phyloP scores from a whole-genome alignment of 2,888 invertebrate genomes.

The Hecatera dysodea region DNA sequence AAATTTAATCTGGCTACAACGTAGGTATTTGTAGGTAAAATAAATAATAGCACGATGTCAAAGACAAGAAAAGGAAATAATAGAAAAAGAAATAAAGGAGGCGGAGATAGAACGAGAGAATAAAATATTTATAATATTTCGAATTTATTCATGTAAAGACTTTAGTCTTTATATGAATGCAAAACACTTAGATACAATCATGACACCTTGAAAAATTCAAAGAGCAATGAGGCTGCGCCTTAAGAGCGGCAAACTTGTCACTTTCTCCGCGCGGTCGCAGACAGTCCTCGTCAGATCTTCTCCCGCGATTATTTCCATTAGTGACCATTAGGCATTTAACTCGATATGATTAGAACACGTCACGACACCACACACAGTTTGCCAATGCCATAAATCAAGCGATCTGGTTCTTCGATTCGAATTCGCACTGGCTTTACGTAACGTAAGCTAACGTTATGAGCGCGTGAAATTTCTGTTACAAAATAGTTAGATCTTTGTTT shows the following conservation, averaged over 20 bases:
- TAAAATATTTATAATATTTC: too few species aligned
- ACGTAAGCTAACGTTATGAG: conserved; percentile 67
- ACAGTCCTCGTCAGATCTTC: conserved; percentile 85
- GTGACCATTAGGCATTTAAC: conserved; percentile 89
- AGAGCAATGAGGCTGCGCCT: conserved; percentile 70
- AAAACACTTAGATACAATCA: neutral
- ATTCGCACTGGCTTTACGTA: conserved; percentile 78
- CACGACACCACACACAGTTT: conserved; percentile 81
- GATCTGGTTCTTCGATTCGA: conserved; percentile 70
- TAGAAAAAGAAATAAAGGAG: neutral
- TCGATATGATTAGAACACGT: conserved; percentile 87
- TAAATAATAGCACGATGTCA: too few species aligned
- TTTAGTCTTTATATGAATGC: neutral
- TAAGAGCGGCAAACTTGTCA: conserved; percentile 81
- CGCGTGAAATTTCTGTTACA: conserved; percentile 71
- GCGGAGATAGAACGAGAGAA: neutral
- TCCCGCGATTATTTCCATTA: conserved; percentile 88
- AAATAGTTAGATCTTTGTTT: conserved; percentile 69
- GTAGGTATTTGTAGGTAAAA: neutral
- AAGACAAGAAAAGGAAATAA: neutral
- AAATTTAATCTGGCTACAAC: neutral
- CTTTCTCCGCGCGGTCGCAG: conserved; percentile 83
- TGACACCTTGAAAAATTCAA: conserved; percentile 24
- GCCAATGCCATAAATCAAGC: conserved; percentile 86
- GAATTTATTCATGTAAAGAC: neutral